Conservation (phyloP, 2,113 vertebrate species). For the Ammospiza caudacuta region DNA sequence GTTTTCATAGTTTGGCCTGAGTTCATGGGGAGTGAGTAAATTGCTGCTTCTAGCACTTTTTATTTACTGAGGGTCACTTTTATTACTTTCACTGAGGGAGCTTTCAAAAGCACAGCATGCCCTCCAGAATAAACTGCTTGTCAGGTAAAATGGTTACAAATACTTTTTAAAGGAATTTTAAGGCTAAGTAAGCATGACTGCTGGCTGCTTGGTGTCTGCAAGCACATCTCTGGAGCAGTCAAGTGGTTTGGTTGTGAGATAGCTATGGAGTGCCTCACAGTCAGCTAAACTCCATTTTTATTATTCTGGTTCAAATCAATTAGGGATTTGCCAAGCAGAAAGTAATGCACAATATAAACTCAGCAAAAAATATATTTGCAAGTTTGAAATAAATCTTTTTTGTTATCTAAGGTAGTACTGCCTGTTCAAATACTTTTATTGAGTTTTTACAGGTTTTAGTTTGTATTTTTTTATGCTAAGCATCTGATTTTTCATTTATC, state of each 20-base stretch:
- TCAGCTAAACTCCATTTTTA: background rate
- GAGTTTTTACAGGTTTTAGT: background rate
- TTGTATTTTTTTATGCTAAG: background rate
- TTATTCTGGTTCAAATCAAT: background rate
- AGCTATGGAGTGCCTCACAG: background rate
- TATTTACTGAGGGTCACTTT: background rate
- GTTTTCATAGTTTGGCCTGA: background rate
- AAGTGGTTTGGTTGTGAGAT: background rate
- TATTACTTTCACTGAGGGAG: background rate
- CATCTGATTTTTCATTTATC: background rate
- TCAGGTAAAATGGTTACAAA: slow-evolving; percentile 5
- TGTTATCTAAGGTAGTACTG: background rate
- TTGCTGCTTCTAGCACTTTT: slow-evolving; percentile 1
- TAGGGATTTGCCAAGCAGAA: background rate
- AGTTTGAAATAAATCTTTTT: background rate
- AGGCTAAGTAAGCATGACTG: background rate
- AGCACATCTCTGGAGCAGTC: background rate
- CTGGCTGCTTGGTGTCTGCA: background rate
- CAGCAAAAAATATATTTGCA: background rate
- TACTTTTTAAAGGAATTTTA: slow-evolving; percentile 18
- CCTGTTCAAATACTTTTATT: background rate
- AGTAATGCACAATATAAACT: background rate
- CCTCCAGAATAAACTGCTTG: slow-evolving; percentile 9
- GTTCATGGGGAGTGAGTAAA: background rate
- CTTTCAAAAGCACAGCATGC: background rate